These are phyloP conservation scores for Harpalus rubripes DNA, from an alignment of 2,888 invertebrate species.

Conservation along the genomic window DNA sequence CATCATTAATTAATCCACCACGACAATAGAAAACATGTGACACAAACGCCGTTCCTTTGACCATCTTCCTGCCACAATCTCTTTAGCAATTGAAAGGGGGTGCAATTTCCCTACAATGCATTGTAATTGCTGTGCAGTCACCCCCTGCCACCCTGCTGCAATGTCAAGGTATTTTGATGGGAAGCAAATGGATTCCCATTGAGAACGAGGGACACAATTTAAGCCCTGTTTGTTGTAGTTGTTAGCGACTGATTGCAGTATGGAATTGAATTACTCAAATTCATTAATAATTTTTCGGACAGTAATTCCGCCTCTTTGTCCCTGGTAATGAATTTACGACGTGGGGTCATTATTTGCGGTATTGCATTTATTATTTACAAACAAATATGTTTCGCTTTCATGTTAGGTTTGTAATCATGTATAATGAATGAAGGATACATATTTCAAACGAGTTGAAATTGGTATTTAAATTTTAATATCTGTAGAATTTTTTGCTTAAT, in stretches of 20 bases:
- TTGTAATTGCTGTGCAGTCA: constrained; percentile 50
- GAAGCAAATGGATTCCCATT: constrained; percentile 14
- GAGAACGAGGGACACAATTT: constrained; percentile 31
- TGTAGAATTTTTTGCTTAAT: neutral
- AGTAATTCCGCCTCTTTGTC: neutral
- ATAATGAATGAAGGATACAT: neutral
- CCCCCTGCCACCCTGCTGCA: neutral
- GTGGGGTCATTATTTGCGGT: neutral
- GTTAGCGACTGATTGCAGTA: constrained; percentile 26
- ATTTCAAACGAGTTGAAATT: neutral
- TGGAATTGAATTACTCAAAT: constrained; percentile 27
- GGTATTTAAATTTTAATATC: neutral
- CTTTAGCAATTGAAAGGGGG: constrained; percentile 48
- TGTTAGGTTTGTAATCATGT: neutral
- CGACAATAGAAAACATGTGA: neutral
- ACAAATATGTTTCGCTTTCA: neutral
- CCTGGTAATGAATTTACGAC: neutral
- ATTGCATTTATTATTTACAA: constrained; percentile 1
- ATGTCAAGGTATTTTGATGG: constrained; percentile 51
- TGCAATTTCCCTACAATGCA: constrained; percentile 54
- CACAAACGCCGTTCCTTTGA: neutral
- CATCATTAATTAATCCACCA: neutral
- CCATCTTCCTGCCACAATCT: neutral
- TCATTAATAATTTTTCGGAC: constrained; percentile 12
- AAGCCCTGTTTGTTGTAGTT: constrained; percentile 43